Evolutionary conservation across 1,140 invertebrate species (phyloP).

Genomic region (Charaxes varanes): DNA sequence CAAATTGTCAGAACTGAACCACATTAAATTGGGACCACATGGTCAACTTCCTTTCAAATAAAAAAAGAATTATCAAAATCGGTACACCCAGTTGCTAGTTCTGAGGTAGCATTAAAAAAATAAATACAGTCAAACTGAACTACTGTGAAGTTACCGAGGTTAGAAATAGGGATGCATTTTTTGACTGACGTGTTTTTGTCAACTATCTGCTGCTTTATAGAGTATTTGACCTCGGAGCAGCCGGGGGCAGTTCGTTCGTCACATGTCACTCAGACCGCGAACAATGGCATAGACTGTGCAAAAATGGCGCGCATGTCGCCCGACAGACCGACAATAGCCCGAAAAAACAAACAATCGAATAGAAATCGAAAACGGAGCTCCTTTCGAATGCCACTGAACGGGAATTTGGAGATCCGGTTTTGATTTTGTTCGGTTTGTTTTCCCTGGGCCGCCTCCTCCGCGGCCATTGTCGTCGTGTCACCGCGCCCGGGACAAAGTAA

Average conservation of each 20-base stretch:
- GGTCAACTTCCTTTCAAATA: too few relatives aligned
- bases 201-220: constrained; percentile 16
- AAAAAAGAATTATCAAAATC: too few relatives aligned
- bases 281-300: constrained; percentile 65
- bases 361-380: constrained; percentile 71
- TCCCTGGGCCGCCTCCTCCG: constrained; percentile 37
- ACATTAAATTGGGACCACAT: too few relatives aligned
- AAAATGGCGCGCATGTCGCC: constrained; percentile 65
- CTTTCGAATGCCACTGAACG: constrained; percentile 62
- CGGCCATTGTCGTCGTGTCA: constrained; percentile 50
- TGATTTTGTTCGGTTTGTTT: constrained; percentile 48
- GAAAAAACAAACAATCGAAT: constrained; percentile 72
- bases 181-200: constrained; percentile 13
- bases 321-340: constrained; percentile 55
- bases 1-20: too few relatives aligned
- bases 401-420: constrained; percentile 73
- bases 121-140: too few relatives aligned
- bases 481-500: constrained; percentile 36
- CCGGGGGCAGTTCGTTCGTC: constrained; percentile 40
- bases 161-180: constrained; percentile 1
- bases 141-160: too few relatives aligned
- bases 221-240: constrained; percentile 32
- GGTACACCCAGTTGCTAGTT: too few relatives aligned
- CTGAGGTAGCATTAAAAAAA: too few relatives aligned
- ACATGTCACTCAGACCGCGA: constrained; percentile 56